These are phyloP conservation scores for Myripristis murdjan DNA, from an alignment of 2,797 vertebrate species.

Conservation along the genomic window DNA sequence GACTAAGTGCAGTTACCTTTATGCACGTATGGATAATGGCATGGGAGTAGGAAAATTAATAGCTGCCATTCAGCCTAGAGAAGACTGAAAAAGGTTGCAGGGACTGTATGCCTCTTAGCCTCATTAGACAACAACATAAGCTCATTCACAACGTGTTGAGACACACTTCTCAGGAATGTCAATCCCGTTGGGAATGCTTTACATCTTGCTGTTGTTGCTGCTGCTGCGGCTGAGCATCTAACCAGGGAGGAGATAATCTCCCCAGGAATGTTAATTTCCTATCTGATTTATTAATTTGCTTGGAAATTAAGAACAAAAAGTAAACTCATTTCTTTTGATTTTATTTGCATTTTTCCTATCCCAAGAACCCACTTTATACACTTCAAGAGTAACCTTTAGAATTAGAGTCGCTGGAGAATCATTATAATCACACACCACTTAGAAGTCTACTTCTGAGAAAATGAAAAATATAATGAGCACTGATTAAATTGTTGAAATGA, in stretches of 20 bases:
- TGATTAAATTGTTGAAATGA: conserved; percentile 39
- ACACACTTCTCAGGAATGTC: conserved; percentile 69
- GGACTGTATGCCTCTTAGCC: conserved; percentile 34
- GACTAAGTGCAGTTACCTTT: conserved; percentile 30
- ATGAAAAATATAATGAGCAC: conserved; percentile 45
- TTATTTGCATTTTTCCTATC: conserved; percentile 16
- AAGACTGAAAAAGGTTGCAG: conserved; percentile 49
- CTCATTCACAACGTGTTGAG: conserved; percentile 53
- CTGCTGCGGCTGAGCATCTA: conserved; percentile 7
- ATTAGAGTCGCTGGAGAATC: conserved; percentile 33
- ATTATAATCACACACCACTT: conserved; percentile 42
- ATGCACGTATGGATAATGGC: conserved; percentile 33
- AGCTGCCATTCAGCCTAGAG: conserved; percentile 53
- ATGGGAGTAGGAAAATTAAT: conserved; percentile 35
- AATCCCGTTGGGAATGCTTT: conserved; percentile 52
- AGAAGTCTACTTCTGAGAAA: conserved; percentile 34
- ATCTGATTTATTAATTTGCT: conserved; percentile 17
- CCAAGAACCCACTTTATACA: background rate
- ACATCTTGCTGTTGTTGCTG: conserved; percentile 29
- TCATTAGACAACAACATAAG: conserved; percentile 51
- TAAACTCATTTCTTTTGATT: conserved; percentile 21
- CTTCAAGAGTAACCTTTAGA: conserved; percentile 27
- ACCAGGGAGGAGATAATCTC: conserved; percentile 43
- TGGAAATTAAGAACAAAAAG: conserved; percentile 18
- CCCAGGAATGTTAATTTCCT: conserved; percentile 11